Conservation (phyloP, 2,888 invertebrate genomes). For the Lithophane socia region DNA sequence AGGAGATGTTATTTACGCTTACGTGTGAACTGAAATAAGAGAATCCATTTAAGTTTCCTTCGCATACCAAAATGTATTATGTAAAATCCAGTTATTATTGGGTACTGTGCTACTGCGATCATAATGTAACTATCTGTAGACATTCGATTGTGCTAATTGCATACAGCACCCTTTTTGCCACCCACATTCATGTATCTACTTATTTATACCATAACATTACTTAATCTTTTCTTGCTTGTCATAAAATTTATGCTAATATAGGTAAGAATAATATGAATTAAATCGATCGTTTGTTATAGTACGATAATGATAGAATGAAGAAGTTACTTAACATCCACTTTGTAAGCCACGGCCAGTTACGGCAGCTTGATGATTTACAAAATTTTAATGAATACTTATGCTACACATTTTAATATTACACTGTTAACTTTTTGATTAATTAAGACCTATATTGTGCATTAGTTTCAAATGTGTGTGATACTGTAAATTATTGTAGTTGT, state of each 20-base stretch:
- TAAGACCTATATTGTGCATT: constrained; percentile 62
- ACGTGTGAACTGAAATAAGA: background rate
- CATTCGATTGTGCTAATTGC: constrained; percentile 21
- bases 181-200: constrained; percentile 23
- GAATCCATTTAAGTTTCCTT: constrained; percentile 30
- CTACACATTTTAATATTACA: constrained; percentile 70
- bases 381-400: constrained; percentile 55
- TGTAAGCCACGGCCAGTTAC: constrained; percentile 51
- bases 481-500: constrained; percentile 67
- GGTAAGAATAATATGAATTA: constrained; percentile 48
- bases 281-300: constrained; percentile 51
- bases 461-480: constrained; percentile 70
- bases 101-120: constrained; percentile 17
- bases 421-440: constrained; percentile 67
- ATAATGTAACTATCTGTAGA: constrained; percentile 17
- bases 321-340: constrained; percentile 57
- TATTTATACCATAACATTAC: constrained; percentile 34
- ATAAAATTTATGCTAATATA: constrained; percentile 51
- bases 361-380: constrained; percentile 61
- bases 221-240: constrained; percentile 57
- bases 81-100: constrained; percentile 24
- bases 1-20: constrained; percentile 17
- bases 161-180: constrained; percentile 13
- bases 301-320: constrained; percentile 48
- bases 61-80: constrained; percentile 3